Base-by-base conservation (phyloP, 2,113 vertebrate species). In the Plecturocebus donacophilus region DNA sequence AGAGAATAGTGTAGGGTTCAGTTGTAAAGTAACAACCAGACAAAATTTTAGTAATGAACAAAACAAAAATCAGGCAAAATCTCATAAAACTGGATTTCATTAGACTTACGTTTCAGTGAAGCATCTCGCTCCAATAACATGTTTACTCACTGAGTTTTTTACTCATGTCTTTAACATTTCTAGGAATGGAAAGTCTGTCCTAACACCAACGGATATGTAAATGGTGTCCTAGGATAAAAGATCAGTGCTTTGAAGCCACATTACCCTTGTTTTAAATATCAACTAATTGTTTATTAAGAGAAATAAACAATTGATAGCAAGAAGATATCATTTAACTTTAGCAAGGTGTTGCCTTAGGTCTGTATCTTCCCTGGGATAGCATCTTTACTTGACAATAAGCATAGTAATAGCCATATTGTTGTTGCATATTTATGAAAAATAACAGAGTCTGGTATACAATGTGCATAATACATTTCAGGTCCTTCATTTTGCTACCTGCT, bases 161-260 rank as follows among this genome's bases (percentile, higher is more conserved):
- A n/a, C 6, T 61, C 0, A 30, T 23, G 11, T 6, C 42, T 3
- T 0, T 54, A 16, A 81, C 4, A 21, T 2, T 49, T 64, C 6
- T 49, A 66, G 32, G 5, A 82, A 12, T 2, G 35, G 8, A 61
- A 83, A 1, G 1, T 5, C 19, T 66, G 3, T 7, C 38, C 9
- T 7, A 90, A 40, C 4, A 7, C 17, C 11, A 70, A 25, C 2
- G 2, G 11, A 1, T 19, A 47, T 19, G 0, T 17, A 38, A 2
- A 8, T 32, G 21, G 8, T 80, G 9, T 47, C 5, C 8, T 54
- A 4, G 13, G 9, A 49, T 23, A 8, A 49, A 76, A 92, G n/a
- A 1, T 9, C 38, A 32, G 4, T 38, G 23, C 6, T 76, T 81
- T 76, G 8, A 82, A 71, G 42, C 3, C 8, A 54, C 0, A 42